These are phyloP conservation scores for Amphipyra berbera DNA, from an alignment of 2,888 invertebrate species.

Conservation along the genomic window DNA sequence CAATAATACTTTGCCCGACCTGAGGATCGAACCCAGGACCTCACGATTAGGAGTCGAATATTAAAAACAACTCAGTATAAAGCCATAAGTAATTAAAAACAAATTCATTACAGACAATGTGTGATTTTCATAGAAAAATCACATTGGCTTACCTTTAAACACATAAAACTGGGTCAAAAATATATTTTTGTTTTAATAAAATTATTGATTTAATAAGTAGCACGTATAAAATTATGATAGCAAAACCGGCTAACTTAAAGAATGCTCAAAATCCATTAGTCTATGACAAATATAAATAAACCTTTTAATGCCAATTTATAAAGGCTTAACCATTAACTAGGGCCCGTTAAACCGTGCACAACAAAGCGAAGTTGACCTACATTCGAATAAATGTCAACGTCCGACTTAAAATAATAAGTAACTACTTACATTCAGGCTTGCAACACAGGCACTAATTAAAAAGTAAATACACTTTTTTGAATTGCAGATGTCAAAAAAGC, in stretches of 20 bases:
- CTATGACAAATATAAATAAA: slow-evolving; percentile 18
- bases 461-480: slow-evolving; percentile 57
- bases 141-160: background rate
- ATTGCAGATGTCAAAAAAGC: slow-evolving; percentile 70
- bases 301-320: slow-evolving; percentile 51
- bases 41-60: no score
- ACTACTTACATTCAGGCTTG: slow-evolving; percentile 73
- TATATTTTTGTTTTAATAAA: slow-evolving; percentile 1
- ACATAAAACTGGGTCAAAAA: slow-evolving; percentile 8
- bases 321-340: slow-evolving; percentile 54
- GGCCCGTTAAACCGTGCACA: slow-evolving; percentile 65
- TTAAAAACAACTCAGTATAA: no score
- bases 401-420: slow-evolving; percentile 71
- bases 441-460: slow-evolving; percentile 71
- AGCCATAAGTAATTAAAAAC: no score
- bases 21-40: no score
- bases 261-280: slow-evolving; percentile 7
- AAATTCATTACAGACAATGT: no score
- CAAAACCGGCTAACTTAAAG: slow-evolving; percentile 3
- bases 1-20: no score
- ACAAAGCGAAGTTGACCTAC: slow-evolving; percentile 74
- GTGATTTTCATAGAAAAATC: no score
- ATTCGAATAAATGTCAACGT: slow-evolving; percentile 68
- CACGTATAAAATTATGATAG: slow-evolving; percentile 5
- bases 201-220: slow-evolving; percentile 12